Conservation (phyloP, 2,113 vertebrate species). For the Paraplagusia blochii region DNA sequence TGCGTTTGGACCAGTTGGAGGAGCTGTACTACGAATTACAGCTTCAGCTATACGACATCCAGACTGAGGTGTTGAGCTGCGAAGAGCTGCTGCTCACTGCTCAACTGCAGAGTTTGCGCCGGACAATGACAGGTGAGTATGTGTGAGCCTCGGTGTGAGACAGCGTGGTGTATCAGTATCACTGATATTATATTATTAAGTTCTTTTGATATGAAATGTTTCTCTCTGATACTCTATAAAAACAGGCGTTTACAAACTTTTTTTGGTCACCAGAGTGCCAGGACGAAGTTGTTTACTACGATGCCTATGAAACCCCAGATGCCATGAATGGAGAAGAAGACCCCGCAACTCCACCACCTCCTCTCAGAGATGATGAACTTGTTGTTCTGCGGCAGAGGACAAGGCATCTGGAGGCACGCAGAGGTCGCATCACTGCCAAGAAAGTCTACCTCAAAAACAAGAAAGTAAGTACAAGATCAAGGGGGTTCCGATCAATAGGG, state of each 20-base stretch:
- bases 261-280: slow-evolving; percentile 66
- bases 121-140: slow-evolving; percentile 87
- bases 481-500: not conserved
- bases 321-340: slow-evolving; percentile 90
- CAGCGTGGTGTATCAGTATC: no score
- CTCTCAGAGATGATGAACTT: slow-evolving; percentile 83
- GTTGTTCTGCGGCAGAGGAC: slow-evolving; percentile 86
- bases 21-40: slow-evolving; percentile 94
- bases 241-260: not conserved
- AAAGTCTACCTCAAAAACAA: slow-evolving; percentile 99
- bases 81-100: slow-evolving; percentile 93
- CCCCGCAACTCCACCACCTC: slow-evolving; percentile 64
- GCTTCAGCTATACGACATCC: slow-evolving; percentile 95
- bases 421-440: slow-evolving; percentile 95
- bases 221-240: no score
- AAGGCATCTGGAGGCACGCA: slow-evolving; percentile 90
- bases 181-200: no score
- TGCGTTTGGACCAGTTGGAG: slow-evolving; percentile 90
- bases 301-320: slow-evolving; percentile 94
- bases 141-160: no score
- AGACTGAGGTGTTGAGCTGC: slow-evolving; percentile 93
- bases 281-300: slow-evolving; percentile 97
- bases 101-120: slow-evolving; percentile 91
- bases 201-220: no score
- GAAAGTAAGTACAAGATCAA: slow-evolving; percentile 75